These are phyloP conservation scores for Vulpes ferrilata DNA, from an alignment of 2,113 vertebrate species.

Conservation along the genomic window DNA sequence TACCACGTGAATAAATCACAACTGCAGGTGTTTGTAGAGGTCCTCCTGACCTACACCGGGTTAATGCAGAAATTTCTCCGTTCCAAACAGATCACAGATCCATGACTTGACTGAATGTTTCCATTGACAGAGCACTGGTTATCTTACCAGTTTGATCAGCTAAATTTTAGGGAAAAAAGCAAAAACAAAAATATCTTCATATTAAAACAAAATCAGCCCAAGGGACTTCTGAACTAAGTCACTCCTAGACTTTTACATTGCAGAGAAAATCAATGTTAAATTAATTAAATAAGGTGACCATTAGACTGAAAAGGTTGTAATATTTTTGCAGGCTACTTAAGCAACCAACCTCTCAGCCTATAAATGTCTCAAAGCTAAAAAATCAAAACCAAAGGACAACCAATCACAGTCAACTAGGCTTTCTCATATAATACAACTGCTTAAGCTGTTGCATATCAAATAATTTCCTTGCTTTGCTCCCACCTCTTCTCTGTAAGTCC, in stretches of 20 bases:
- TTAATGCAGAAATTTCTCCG: not conserved
- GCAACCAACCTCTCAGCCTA: not conserved
- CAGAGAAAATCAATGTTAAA: not conserved
- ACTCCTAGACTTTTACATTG: not conserved
- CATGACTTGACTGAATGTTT: not conserved
- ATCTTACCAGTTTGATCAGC: not conserved
- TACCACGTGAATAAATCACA: not conserved
- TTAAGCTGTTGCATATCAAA: not conserved
- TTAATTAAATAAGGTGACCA: not conserved
- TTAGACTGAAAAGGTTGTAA: not conserved
- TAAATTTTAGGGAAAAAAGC: not conserved
- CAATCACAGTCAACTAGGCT: not conserved
- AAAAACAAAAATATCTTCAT: not conserved
- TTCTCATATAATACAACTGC: not conserved
- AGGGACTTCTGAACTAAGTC: not conserved
- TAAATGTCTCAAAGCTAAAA: not conserved
- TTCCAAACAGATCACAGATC: not conserved
- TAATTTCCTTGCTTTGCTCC: not conserved
- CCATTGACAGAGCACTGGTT: not conserved
- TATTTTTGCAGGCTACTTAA: not conserved
- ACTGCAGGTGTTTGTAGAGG: not conserved
- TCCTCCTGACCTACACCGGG: not conserved
- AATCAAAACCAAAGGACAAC: not conserved
- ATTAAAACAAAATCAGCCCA: not conserved
- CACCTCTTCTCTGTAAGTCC: not conserved